Base-by-base conservation (phyloP, 2,797 vertebrate genomes). In the Semotilus atromaculatus region DNA sequence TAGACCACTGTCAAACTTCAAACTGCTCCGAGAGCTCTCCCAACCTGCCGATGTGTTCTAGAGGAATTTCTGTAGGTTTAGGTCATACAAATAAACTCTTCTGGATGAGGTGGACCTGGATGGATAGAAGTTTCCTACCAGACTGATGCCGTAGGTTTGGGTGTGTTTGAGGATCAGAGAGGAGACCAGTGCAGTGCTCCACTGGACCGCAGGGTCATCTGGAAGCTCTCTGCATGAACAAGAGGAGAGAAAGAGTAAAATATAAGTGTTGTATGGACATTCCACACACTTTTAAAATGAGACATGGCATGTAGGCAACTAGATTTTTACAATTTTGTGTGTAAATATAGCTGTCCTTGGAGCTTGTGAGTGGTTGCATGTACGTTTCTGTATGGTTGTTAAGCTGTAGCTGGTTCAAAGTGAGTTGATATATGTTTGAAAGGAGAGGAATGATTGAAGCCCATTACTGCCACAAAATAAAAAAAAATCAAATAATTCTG, bases 191-290 rank as follows among this genome's bases (percentile, higher is more conserved):
- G 93, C 89, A 0, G 93, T 76, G 90, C 97, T 96, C 98, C 98
- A 99, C 77, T 96, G 92, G 10, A 93, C 93, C 43, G 87, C 90
- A 7, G 98, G 98, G 88, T 97, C 91, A 79, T 99, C 98, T 0
- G 96, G 97, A 90, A 99, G 96, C 45, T 96, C 93, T 88, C 98
- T 99, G 91, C 51, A 66, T 23, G 55, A 18, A 55, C 13, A 58
- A 66, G 62, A 53, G n/a, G 53, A 53, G 29, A 74, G 64, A 36
- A 80, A 62, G n/a, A 62, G 64, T n/a, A 66, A 66, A n/a, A 29
- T 5, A 18, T 11, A 29, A 29, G 43, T 60, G 13, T 72, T 36
- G 19, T 6, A 45, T 76, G 21, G 31, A 72, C 19, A 60, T 53
- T 29, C 19, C 21, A 34, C 38, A 64, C n/a, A 72, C 14, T 26